Evolutionary conservation across 2,888 invertebrate genomes (phyloP).

Genomic region (Prenolepis imparis): DNA sequence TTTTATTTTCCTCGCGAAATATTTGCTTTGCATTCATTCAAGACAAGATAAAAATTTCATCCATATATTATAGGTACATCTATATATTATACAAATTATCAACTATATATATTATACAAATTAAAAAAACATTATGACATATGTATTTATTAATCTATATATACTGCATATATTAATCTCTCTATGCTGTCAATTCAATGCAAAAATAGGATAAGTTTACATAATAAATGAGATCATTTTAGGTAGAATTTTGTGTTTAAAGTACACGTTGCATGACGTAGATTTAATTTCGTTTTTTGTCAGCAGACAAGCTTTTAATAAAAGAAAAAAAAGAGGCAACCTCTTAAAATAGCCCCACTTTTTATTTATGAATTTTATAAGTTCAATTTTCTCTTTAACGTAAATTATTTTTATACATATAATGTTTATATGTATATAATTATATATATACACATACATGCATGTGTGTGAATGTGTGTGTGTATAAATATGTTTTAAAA

Average conservation of each 20-base stretch:
- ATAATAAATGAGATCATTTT: neutral
- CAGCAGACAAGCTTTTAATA: neutral
- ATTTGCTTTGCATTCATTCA: neutral
- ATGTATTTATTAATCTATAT: neutral
- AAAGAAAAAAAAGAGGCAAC: neutral
- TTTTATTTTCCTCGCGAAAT: conserved; percentile 10
- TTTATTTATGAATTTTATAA: neutral
- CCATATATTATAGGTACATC: no score
- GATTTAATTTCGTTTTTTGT: neutral
- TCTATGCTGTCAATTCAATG: neutral
- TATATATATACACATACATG: neutral
- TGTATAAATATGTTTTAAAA: neutral
- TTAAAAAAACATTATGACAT: neutral
- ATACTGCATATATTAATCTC: neutral
- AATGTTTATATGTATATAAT: neutral
- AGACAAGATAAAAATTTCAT: neutral
- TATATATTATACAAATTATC: no score
- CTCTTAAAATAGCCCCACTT: neutral
- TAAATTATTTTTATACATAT: neutral
- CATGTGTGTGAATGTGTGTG: neutral
- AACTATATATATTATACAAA: neutral
- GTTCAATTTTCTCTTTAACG: neutral
- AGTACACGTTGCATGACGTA: neutral
- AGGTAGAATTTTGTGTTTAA: neutral
- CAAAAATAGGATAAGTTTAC: neutral